phyloP scores from a whole-genome alignment of 2,113 vertebrate species.

The Raja brachyura region DNA sequence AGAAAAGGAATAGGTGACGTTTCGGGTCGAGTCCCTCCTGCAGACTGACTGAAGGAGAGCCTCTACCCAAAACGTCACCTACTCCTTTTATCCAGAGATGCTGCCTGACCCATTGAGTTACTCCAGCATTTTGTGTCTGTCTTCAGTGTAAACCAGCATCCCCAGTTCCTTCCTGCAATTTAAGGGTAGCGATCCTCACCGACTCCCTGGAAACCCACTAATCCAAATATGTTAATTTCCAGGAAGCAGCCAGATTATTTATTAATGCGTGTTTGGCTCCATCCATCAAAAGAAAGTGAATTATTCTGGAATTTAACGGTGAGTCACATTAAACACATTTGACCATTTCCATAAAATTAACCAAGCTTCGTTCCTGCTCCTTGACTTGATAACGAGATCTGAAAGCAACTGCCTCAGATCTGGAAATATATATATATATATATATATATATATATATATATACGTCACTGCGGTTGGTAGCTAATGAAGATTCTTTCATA shows the following conservation, averaged over 20 bases:
- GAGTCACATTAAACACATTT: neutral
- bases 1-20: too few relatives aligned
- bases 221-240: neutral
- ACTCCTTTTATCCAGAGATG: too few relatives aligned
- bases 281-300: neutral
- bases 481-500: constrained; percentile 91
- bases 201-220: neutral
- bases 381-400: constrained; percentile 39
- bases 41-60: too few relatives aligned
- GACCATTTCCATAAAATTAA: neutral
- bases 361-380: neutral
- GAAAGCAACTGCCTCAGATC: constrained; percentile 64
- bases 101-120: too few relatives aligned
- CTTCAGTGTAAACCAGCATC: too few relatives aligned
- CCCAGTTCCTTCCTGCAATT: too few relatives aligned
- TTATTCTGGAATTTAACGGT: neutral
- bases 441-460: constrained; percentile 39
- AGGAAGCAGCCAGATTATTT: neutral
- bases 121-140: too few relatives aligned
- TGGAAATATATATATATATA: constrained; percentile 41
- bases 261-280: neutral
- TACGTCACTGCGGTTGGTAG: constrained; percentile 78
- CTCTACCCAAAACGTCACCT: too few relatives aligned
- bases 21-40: too few relatives aligned
- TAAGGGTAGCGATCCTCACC: neutral